These are phyloP conservation scores for Eptesicus fuscus DNA, from an alignment of 2,113 vertebrate genomes.

Conservation along the genomic window DNA sequence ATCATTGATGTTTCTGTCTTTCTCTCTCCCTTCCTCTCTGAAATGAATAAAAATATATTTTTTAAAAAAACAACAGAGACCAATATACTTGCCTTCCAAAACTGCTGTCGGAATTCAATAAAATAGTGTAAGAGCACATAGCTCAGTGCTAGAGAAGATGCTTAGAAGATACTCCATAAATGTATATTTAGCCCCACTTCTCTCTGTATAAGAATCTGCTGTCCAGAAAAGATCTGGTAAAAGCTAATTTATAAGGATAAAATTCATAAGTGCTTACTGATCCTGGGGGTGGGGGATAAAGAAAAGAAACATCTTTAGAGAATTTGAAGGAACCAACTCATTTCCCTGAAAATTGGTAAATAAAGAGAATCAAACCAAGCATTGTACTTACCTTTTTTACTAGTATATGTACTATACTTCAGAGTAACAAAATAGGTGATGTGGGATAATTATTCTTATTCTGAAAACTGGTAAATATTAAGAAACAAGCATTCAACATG, in stretches of 20 bases:
- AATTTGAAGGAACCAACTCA: background rate
- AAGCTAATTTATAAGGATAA: background rate
- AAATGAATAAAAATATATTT: background rate
- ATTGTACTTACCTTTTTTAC: background rate
- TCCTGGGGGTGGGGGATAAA: background rate
- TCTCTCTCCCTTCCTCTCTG: background rate
- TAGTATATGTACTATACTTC: background rate
- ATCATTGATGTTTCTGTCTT: no score
- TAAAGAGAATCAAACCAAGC: background rate
- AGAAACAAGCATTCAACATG: background rate
- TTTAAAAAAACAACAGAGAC: background rate
- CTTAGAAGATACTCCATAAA: background rate
- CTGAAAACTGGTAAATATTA: background rate
- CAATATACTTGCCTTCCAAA: background rate
- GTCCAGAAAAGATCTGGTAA: background rate
- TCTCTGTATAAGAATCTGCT: background rate
- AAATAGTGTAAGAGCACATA: background rate
- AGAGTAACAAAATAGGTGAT: background rate
- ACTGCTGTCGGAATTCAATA: background rate
- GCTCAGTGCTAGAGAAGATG: background rate
- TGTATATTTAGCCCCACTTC: background rate
- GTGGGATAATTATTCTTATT: background rate
- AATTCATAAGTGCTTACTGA: background rate
- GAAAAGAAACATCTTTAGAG: background rate
- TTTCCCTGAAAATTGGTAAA: background rate